Evolutionary conservation across 2,113 vertebrate species (phyloP).

Genomic region (Porphyrio hochstetteri): DNA sequence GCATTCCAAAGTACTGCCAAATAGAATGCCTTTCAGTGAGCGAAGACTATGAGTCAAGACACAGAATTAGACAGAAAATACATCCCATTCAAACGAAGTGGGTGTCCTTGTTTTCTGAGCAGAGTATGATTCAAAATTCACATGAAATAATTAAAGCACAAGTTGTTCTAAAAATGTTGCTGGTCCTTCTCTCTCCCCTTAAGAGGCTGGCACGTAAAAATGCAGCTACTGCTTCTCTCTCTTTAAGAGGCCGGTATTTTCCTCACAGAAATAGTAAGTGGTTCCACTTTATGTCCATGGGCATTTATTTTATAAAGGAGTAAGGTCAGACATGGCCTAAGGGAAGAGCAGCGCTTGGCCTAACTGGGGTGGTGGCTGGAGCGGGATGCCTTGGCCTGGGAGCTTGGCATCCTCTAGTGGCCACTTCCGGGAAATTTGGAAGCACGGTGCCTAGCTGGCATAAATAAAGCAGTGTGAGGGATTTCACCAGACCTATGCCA

Average conservation of each 20-base stretch:
- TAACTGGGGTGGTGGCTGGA: background rate
- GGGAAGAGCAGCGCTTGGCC: background rate
- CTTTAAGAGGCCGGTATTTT: background rate
- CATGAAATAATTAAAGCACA: background rate
- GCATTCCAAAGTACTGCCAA: slow-evolving; percentile 7
- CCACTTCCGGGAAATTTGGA: background rate
- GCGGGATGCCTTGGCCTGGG: background rate
- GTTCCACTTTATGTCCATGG: background rate
- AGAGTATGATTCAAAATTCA: background rate
- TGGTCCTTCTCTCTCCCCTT: background rate
- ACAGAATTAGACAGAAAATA: background rate
- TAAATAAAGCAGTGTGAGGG: background rate
- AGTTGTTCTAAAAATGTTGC: background rate
- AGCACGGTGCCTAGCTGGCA: background rate
- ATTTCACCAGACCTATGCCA: background rate
- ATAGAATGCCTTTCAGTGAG: background rate
- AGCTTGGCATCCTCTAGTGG: slow-evolving; percentile 58
- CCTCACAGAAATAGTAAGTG: background rate
- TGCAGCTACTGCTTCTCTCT: background rate
- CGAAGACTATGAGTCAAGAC: background rate
- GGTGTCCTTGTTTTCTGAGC: background rate
- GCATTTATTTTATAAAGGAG: background rate
- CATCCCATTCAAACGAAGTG: background rate
- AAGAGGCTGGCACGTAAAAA: background rate
- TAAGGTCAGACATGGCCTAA: background rate